Percentiles rank a stretch among this genome's conserved stretches.
phyloP scores from a whole-genome alignment of 2,888 invertebrate genomes.

The Rhagonycha lutea region DNA sequence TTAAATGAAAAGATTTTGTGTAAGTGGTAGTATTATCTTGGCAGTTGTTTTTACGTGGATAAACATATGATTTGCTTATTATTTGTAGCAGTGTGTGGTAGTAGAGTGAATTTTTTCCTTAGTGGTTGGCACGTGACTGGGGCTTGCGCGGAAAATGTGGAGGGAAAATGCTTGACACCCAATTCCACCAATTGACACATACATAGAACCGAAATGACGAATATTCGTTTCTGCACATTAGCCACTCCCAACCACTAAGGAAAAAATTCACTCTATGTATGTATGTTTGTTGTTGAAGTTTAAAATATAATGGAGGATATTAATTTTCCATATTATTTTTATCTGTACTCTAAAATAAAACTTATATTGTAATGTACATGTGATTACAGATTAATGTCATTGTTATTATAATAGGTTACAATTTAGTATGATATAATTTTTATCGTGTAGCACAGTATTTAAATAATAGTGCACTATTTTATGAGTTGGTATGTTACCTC shows the following conservation, averaged over 20 bases:
- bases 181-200: too few species aligned
- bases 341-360: not conserved
- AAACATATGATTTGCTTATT: not conserved
- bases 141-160: too few species aligned
- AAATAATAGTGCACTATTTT: not conserved
- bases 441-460: not conserved
- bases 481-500: not conserved
- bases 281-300: not conserved
- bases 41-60: not conserved
- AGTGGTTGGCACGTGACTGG: too few species aligned
- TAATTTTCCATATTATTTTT: not conserved
- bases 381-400: not conserved
- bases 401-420: not conserved
- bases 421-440: not conserved
- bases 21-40: not conserved
- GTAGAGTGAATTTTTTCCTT: too few species aligned
- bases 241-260: too few species aligned
- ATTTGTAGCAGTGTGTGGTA: not conserved
- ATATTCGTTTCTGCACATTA: too few species aligned
- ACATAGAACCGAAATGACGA: too few species aligned
- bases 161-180: too few species aligned
- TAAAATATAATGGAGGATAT: not conserved
- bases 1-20: not conserved
- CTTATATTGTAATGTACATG: not conserved
- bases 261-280: too few species aligned